Evolutionary conservation across 1,140 invertebrate species (phyloP), one percentile per base, ranked within the genome.

Genomic region (Eueides isabella): DNA sequence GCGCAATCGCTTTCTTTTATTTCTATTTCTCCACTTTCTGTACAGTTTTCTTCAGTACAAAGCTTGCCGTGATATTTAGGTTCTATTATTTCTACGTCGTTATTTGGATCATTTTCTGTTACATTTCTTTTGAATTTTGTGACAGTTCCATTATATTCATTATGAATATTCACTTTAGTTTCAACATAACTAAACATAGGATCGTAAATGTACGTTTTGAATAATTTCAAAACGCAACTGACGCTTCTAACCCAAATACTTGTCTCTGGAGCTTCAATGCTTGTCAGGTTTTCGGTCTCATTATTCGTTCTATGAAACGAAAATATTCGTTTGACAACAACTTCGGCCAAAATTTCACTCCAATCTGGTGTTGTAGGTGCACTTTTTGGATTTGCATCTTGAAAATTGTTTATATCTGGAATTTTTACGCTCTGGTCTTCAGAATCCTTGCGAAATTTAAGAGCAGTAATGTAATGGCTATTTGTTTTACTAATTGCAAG

Each of bases 271-370:
- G 44, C 31, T n/a, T 65, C 67, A 41, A 72, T 35, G 29, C 72
- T 72, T 29, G 64, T 64, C 44, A 73, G 69, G 26, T 61, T 81
- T 35, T 81, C 69, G 14, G 28, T 71, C 5, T 69, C 72, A 65
- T 69, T 61, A 80, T 80, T 41, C 35, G 29, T 75, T 67, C 78
- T 78, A 71, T 87, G 80, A 23, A 81, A 83, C 61, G 77, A 79
- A 44, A 84, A 81, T 74, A 85, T 68, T 72, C 80, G 83, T 63
- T 89, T 86, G 61, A 90, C 82, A 66, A 88, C 80, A 62, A 87
- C 76, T 68, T 89, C 82, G 6, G 88, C 88, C 35, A 90, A 71
- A 62, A 89, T 83, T 65, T 90, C 85, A 78, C 85, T 90, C 88
- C 88, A 90, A 67, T 83, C 79, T 29, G 74, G 67, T 38, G 79